Evolutionary conservation across 1,140 invertebrate species (phyloP).

Genomic region (Adelges cooleyi): DNA sequence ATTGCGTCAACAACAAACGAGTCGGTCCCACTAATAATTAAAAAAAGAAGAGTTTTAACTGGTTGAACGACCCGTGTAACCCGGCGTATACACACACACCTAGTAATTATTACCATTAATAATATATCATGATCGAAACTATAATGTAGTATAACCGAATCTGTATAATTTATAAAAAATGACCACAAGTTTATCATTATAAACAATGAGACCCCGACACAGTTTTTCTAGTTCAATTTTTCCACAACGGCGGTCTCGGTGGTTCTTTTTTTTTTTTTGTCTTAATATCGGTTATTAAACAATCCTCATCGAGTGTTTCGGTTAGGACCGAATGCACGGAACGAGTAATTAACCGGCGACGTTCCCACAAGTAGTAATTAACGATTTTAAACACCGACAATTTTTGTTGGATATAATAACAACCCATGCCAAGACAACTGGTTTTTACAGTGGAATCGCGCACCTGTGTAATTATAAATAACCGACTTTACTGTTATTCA

Average conservation of each 20-base stretch:
- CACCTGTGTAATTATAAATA: conserved; percentile 3
- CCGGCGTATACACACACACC: too few relatives aligned
- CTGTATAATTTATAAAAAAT: too few relatives aligned
- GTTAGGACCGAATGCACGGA: not conserved
- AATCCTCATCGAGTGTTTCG: not conserved
- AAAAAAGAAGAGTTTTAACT: too few relatives aligned
- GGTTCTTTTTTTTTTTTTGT: not conserved
- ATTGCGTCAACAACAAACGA: too few relatives aligned
- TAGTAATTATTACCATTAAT: too few relatives aligned
- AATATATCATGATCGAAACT: too few relatives aligned
- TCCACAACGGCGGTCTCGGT: conserved; percentile 14
- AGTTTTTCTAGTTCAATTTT: not conserved
- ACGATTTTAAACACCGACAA: conserved; percentile 2
- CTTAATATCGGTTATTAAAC: conserved; percentile 24
- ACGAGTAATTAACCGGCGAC: conserved; percentile 20
- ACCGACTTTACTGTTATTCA: conserved; percentile 17
- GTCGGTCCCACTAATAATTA: too few relatives aligned
- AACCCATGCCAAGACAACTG: not conserved
- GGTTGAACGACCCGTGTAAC: too few relatives aligned
- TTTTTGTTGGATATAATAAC: conserved; percentile 14
- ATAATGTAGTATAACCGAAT: too few relatives aligned
- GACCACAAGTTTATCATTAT: too few relatives aligned
- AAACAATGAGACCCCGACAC: conserved; percentile 9
- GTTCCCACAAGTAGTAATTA: conserved; percentile 4
- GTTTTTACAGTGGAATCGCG: not conserved